Conservation (phyloP, 2,113 vertebrate species). For the Gymnorhina tibicen region DNA sequence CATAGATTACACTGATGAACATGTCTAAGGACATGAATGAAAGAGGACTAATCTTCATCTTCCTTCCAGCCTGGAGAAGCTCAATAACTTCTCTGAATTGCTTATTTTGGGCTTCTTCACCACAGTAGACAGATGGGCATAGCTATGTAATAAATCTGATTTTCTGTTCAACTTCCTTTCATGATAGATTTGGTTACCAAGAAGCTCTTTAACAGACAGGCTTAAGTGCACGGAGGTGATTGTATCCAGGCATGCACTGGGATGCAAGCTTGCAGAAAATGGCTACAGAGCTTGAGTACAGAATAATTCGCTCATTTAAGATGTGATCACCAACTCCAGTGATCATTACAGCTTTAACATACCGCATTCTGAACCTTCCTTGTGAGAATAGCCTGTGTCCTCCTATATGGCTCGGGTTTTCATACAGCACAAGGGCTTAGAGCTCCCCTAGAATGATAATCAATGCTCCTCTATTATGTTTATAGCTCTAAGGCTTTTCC, state of each 20-base stretch:
- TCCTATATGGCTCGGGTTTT: background rate
- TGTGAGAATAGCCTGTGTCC: background rate
- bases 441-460: constrained; percentile 33
- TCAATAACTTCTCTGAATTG: background rate
- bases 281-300: background rate
- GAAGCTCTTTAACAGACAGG: background rate
- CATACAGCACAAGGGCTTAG: background rate
- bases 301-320: background rate
- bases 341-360: background rate
- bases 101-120: background rate
- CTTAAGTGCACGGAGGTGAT: background rate
- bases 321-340: background rate
- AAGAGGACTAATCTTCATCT: background rate
- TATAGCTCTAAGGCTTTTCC: constrained; percentile 53
- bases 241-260: background rate
- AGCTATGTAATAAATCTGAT: background rate
- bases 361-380: background rate
- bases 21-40: background rate
- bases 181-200: background rate
- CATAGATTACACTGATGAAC: background rate
- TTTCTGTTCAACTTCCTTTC: constrained; percentile 1
- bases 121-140: background rate
- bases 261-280: background rate
- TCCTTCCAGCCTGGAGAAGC: background rate
- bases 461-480: constrained; percentile 51